Base-by-base conservation (phyloP, 1,140 invertebrate genomes). In the Galleria mellonella region DNA sequence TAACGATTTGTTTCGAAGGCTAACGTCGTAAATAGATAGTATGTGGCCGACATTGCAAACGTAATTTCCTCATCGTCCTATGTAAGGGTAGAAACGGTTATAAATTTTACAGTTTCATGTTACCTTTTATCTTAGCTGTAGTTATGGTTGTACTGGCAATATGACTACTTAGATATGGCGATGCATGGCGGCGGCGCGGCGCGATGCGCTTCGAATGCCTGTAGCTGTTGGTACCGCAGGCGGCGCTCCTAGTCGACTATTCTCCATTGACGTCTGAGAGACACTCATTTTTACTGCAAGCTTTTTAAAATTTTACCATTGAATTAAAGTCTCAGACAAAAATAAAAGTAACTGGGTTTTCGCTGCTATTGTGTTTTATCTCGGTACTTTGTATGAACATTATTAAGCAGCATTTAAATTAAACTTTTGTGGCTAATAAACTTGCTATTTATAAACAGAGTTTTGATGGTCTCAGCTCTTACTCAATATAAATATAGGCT, bases 51-150 rank as follows among this genome's bases (percentile, higher is more conserved):
- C 47, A 51, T 23, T 41, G 17, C 42, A 29, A 48, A 46, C 30
- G 44, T 33, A 23, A 31, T 30, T 8, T 27, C 45, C 30, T n/a
- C 17, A 17, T 42, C n/a, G 30, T 42, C n/a, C n/a, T n/a, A n/a
- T 31, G 15, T 35, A 38, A 42, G 44, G 51, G 41, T 37, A 12
- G 33, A 33, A 8, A 47, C 30, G 35, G 46, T 50, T 54, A 40
- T 27, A 37, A 49, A 43, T 59, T 48, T 40, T 51, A 49, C 46
- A 52, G 43, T 59, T 48, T 32, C 41, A 45, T 38, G 38, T 32
- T 55, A 23, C 29, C 42, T 50, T 50, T 52, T 37, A 41, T 42
- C 41, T 32, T 47, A 23, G 2, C 17, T 23, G 37, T 28, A 12
- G 32, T 29, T 36, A 39, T 23, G 17, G 17, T 23, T 23, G 2